A percentile compares a stretch with the other conserved stretches of the same genome.
These are phyloP conservation scores for Lamellibrachia luymesi DNA, from an alignment of 1,140 invertebrate genomes.

Conservation along the genomic window DNA sequence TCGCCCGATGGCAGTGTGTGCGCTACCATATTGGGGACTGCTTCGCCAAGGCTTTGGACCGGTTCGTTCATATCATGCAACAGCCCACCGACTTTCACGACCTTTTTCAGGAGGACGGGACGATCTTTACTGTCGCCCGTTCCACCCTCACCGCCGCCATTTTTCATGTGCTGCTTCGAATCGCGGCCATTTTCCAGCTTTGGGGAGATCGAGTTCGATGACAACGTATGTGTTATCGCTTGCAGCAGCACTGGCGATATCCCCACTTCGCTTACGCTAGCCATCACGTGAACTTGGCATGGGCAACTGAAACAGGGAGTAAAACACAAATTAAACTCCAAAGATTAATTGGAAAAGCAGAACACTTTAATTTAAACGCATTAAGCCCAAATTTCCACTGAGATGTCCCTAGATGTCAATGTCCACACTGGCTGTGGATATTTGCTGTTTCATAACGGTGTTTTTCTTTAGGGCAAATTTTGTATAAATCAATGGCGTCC, in stretches of 20 bases:
- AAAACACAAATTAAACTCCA: neutral
- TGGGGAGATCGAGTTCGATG: constrained; percentile 19
- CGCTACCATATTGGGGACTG: neutral
- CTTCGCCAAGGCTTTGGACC: neutral
- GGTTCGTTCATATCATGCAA: constrained; percentile 3
- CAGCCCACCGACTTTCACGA: neutral
- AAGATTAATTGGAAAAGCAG: neutral
- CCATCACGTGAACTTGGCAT: neutral
- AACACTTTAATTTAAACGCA: neutral
- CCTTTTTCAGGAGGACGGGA: neutral
- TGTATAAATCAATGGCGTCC: too few relatives aligned
- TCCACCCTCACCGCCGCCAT: neutral
- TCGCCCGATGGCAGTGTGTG: neutral
- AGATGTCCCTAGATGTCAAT: too few relatives aligned
- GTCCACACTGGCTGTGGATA: too few relatives aligned
- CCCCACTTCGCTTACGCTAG: constrained; percentile 40
- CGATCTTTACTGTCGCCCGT: neutral
- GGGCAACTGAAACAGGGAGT: constrained; percentile 2
- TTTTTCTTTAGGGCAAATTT: too few relatives aligned
- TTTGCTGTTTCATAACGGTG: too few relatives aligned
- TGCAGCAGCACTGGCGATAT: constrained; percentile 54
- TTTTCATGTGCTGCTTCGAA: neutral
- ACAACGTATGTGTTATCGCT: constrained; percentile 50
- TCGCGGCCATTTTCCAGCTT: constrained; percentile 2
- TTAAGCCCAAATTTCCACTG: neutral